Percentiles rank a stretch among this genome's conserved stretches.
phyloP scores from a whole-genome alignment of 2,888 invertebrate species.

The Watsonalla binaria region DNA sequence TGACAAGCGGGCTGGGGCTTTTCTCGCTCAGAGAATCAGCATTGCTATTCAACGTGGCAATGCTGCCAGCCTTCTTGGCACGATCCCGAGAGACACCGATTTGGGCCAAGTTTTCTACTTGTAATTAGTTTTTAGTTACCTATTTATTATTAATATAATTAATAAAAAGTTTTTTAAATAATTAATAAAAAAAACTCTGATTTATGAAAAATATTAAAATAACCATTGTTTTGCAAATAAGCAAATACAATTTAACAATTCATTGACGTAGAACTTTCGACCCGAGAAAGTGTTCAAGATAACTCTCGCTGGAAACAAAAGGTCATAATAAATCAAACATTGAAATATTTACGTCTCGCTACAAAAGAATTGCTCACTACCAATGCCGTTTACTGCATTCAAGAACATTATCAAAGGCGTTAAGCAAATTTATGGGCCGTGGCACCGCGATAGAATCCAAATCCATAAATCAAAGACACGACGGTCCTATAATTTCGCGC shows the following conservation, averaged over 20 bases:
- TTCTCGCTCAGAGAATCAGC: too few relatives aligned
- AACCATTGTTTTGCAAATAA: too few relatives aligned
- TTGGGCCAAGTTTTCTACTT: too few relatives aligned
- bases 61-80: too few relatives aligned
- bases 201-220: too few relatives aligned
- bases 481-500: conserved; percentile 46
- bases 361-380: conserved; percentile 42
- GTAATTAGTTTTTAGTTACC: too few relatives aligned
- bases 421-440: conserved; percentile 63
- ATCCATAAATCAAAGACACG: conserved; percentile 37
- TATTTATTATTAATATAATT: too few relatives aligned
- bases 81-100: too few relatives aligned
- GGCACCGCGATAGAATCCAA: conserved; percentile 49
- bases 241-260: neutral
- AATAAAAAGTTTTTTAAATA: too few relatives aligned
- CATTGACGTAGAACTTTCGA: neutral
- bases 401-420: conserved; percentile 44
- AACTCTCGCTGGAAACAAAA: conserved; percentile 29
- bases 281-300: neutral
- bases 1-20: too few relatives aligned
- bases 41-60: too few relatives aligned
- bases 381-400: conserved; percentile 33
- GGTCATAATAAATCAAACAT: conserved; percentile 36
- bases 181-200: too few relatives aligned
- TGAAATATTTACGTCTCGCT: conserved; percentile 34